Evolutionary conservation across 2,888 invertebrate genomes (phyloP).

Genomic region (Drosophila merina): DNA sequence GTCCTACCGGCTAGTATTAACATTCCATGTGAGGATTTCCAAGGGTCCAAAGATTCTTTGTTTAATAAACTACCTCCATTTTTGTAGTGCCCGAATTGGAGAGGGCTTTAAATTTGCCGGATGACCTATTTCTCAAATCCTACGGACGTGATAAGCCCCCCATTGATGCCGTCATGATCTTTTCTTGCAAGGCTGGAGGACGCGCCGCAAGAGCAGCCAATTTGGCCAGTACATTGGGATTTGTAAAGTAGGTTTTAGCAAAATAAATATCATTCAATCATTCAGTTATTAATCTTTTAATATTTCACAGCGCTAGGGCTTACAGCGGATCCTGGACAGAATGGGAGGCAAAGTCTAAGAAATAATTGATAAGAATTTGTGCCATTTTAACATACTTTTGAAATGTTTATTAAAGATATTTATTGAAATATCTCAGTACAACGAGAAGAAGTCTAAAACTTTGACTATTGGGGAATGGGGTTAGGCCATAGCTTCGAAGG

Average conservation of each 20-base stretch:
- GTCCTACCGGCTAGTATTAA: conserved; percentile 90
- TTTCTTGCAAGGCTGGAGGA: conserved; percentile 89
- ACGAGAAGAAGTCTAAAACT: too few relatives aligned
- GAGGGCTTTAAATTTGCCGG: conserved; percentile 74
- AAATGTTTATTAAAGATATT: too few relatives aligned
- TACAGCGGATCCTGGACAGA: conserved; percentile 84
- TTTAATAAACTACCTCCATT: conserved; percentile 9
- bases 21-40: conserved; percentile 88
- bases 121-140: conserved; percentile 81
- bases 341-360: conserved; percentile 77
- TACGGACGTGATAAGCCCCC: conserved; percentile 86
- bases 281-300: background rate
- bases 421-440: too few relatives aligned
- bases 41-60: background rate
- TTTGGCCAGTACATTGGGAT: conserved; percentile 82
- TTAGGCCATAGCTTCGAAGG: too few relatives aligned
- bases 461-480: too few relatives aligned
- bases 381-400: background rate
- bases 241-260: conserved; percentile 73
- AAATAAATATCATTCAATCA: too few relatives aligned
- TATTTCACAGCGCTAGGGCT: conserved; percentile 74
- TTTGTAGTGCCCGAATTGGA: conserved; percentile 78
- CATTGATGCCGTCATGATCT: conserved; percentile 86
- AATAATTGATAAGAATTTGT: background rate
- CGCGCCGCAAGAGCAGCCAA: conserved; percentile 88